phyloP scores from a whole-genome alignment of 2,113 vertebrate species.

The Thalassoma bifasciatum region DNA sequence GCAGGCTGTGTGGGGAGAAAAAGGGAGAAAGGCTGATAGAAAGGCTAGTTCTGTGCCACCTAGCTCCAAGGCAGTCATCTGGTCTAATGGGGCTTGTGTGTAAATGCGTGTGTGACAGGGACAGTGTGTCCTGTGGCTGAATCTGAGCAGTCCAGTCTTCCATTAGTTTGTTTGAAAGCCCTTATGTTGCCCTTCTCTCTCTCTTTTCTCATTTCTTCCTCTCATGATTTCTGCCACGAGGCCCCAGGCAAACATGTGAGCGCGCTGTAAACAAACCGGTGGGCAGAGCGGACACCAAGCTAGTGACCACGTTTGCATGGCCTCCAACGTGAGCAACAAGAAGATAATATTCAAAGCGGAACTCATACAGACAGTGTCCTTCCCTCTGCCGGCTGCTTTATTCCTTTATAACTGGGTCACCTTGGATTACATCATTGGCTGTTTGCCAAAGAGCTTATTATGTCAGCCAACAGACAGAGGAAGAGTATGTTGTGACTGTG shows the following conservation, averaged over 20 bases:
- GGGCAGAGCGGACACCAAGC: background rate
- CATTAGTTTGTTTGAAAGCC: constrained; percentile 62
- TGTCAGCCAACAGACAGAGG: background rate
- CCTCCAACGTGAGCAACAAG: background rate
- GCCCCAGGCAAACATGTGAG: constrained; percentile 39
- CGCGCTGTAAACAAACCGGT: background rate
- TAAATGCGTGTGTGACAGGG: constrained; percentile 6
- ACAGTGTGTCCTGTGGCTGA: constrained; percentile 58
- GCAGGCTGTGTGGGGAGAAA: constrained; percentile 37
- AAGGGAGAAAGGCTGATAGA: constrained; percentile 18
- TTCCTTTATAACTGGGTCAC: constrained; percentile 15
- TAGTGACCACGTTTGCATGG: background rate
- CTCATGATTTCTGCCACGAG: constrained; percentile 4
- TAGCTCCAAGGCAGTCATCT: constrained; percentile 71
- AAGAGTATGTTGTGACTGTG: background rate
- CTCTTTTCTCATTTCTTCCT: background rate
- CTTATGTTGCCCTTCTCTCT: constrained; percentile 57
- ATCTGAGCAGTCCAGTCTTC: constrained; percentile 57
- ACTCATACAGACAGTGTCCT: background rate
- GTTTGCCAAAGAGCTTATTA: background rate
- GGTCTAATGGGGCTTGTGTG: constrained; percentile 57
- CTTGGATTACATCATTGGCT: constrained; percentile 12
- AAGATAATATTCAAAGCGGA: background rate
- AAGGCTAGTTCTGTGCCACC: constrained; percentile 53
- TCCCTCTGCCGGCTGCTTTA: background rate